phyloP scores from a whole-genome alignment of 1,140 invertebrate genomes.

The Tetranychus cinnabarinus region DNA sequence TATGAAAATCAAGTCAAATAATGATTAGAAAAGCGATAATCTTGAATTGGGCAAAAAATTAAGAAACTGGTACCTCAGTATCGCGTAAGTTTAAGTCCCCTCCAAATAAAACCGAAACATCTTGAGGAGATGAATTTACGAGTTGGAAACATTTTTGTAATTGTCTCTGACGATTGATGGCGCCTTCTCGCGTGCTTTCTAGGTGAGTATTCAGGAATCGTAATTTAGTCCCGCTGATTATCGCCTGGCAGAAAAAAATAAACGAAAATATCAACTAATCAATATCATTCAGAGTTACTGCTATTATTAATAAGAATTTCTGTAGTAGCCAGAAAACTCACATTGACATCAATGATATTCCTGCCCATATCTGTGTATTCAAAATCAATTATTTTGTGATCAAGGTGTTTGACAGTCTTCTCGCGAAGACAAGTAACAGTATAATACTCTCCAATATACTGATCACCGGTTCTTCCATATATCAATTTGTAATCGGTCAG shows the following conservation, averaged over 20 bases:
- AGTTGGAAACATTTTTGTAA: neutral
- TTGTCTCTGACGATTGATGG: neutral
- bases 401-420: constrained; percentile 20
- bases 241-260: neutral
- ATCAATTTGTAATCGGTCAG: neutral
- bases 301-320: neutral
- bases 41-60: neutral
- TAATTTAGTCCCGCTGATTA: neutral
- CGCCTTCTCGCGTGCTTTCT: neutral
- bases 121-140: constrained; percentile 16
- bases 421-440: constrained; percentile 12
- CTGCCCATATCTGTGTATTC: constrained; percentile 26
- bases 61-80: constrained; percentile 25
- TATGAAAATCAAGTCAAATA: constrained; percentile 7
- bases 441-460: neutral
- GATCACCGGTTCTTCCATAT: neutral
- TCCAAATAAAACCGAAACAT: constrained; percentile 28
- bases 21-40: neutral
- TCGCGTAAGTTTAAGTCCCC: constrained; percentile 35
- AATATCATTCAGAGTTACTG: neutral
- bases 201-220: neutral
- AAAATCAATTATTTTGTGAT: constrained; percentile 23
- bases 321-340: constrained; percentile 8
- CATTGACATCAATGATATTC: constrained; percentile 26
- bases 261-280: neutral